Conservation (phyloP, 2,888 invertebrate genomes). For the Drepana falcataria region DNA sequence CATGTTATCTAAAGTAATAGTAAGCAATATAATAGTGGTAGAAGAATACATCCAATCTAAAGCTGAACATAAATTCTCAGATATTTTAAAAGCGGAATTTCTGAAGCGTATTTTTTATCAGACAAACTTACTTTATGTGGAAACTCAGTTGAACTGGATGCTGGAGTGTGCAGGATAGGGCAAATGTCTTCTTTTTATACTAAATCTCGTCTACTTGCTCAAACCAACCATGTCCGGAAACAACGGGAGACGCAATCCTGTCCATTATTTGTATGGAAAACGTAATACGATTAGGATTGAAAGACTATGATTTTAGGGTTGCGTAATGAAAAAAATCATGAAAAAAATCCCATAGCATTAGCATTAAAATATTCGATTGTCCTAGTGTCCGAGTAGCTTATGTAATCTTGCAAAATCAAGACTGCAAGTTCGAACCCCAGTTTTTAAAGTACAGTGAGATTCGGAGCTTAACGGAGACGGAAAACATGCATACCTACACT, state of each 20-base stretch:
- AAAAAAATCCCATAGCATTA: too few species aligned
- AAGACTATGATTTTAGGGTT: slow-evolving; percentile 1
- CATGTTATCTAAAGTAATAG: too few species aligned
- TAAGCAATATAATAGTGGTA: too few species aligned
- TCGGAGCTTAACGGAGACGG: too few species aligned
- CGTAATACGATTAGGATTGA: slow-evolving; percentile 30
- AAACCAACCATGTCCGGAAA: slow-evolving; percentile 46
- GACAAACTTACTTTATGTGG: slow-evolving; percentile 31
- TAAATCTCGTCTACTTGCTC: slow-evolving; percentile 22
- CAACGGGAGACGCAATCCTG: slow-evolving; percentile 31
- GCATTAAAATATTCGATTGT: too few species aligned
- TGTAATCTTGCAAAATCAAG: too few species aligned
- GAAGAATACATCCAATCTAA: not conserved
- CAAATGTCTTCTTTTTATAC: slow-evolving; percentile 46
- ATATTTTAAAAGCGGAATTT: not conserved
- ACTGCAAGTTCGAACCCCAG: too few species aligned
- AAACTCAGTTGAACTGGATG: slow-evolving; percentile 20
- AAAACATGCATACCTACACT: too few species aligned
- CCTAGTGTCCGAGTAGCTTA: too few species aligned
- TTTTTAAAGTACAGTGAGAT: too few species aligned
- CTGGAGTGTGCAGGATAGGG: slow-evolving; percentile 36
- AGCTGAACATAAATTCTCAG: not conserved
- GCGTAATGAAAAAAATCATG: not conserved
- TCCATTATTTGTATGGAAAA: slow-evolving; percentile 44
- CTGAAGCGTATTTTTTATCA: not conserved